Conservation (phyloP, 2,888 invertebrate species). For the Dryococelus australis region DNA sequence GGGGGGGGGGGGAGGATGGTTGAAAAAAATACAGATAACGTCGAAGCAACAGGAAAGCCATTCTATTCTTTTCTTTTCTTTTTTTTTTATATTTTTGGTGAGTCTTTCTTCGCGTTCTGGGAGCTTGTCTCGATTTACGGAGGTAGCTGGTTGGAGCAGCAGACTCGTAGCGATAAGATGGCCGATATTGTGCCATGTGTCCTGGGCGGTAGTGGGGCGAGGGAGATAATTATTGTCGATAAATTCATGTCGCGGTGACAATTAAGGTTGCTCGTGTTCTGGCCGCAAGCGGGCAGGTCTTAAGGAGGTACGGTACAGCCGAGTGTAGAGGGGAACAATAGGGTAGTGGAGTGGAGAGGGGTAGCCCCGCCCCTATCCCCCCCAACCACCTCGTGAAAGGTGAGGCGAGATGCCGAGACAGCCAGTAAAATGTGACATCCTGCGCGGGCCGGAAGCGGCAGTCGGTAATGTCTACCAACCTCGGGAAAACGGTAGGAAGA, state of each 20-base stretch:
- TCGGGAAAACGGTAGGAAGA: conserved; percentile 23
- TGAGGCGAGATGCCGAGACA: neutral
- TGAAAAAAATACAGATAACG: neutral
- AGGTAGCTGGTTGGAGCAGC: no score
- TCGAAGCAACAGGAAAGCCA: neutral
- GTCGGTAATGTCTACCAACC: conserved; percentile 36
- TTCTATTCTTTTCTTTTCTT: no score
- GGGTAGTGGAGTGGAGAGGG: no score
- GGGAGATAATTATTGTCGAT: neutral
- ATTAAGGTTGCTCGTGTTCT: neutral
- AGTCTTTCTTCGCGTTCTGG: no score
- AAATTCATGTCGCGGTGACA: conserved; percentile 4
- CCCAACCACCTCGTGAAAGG: neutral
- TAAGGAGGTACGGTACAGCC: neutral
- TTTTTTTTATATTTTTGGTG: no score
- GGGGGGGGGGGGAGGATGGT: no score
- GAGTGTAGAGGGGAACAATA: neutral
- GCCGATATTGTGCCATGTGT: neutral
- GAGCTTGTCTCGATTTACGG: no score
- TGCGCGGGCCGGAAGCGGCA: conserved; percentile 34
- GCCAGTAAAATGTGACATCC: conserved; percentile 38
- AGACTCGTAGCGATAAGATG: neutral
- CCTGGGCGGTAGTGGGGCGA: neutral
- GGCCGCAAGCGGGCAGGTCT: neutral
- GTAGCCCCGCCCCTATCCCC: neutral